Conservation (phyloP, 2,797 vertebrate species). For the Chromis chromis region DNA sequence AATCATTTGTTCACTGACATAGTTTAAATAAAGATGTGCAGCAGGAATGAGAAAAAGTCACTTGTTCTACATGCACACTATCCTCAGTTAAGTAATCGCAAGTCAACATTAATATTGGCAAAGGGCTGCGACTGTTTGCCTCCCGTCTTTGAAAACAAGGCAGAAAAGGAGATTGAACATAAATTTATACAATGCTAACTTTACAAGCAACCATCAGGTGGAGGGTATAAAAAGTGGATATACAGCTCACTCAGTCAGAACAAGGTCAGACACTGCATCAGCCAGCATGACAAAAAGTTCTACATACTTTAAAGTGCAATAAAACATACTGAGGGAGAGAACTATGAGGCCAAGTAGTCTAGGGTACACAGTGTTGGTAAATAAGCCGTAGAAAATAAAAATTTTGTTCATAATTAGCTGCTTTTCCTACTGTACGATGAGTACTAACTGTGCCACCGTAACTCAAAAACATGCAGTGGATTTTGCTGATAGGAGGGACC, state of each 20-base stretch:
- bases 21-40: background rate
- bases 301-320: slow-evolving; percentile 27
- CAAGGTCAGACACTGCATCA: slow-evolving; percentile 26
- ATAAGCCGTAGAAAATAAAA: slow-evolving; percentile 15
- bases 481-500: background rate
- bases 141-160: slow-evolving; percentile 8
- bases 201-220: slow-evolving; percentile 16
- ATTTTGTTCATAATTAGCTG: background rate
- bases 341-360: slow-evolving; percentile 14
- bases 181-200: slow-evolving; percentile 4
- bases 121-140: background rate
- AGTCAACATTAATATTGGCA: background rate
- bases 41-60: background rate
- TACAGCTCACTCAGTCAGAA: slow-evolving; percentile 30
- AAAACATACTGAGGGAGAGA: slow-evolving; percentile 4
- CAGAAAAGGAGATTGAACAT: slow-evolving; percentile 6
- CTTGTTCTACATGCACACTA: background rate
- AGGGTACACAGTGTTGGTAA: slow-evolving; percentile 13
- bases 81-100: background rate
- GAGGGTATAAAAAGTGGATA: slow-evolving; percentile 13
- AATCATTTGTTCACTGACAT: background rate
- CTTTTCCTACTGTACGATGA: background rate
- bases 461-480: background rate
- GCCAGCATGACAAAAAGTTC: slow-evolving; percentile 6
- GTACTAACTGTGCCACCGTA: background rate